Evolutionary conservation across 1,140 invertebrate genomes (phyloP), one percentile per base, ranked within the genome.

Genomic region (Adoxophyes honmai): DNA sequence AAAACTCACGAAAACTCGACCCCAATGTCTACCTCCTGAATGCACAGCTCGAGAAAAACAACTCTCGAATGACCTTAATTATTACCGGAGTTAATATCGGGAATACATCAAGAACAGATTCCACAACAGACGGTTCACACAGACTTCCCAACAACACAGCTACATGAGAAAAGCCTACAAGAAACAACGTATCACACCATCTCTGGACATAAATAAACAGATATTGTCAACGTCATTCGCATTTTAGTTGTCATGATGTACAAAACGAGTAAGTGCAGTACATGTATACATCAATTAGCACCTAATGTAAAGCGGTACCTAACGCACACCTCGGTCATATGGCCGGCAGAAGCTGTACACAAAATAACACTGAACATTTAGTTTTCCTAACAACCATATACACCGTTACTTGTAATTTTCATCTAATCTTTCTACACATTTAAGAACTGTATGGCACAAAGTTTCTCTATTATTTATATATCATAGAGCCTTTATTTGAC

Each of bases 181-280:
- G 55, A 52, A 44, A 10, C 28, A 57, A 58, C 52, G 21, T 21
- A 60, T 52, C 55, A 60, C 57, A 59, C 42, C 34, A 56, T 35
- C 48, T 48, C 15, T 55, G 54, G 16, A 60, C 52, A 61, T 44
- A 33, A 58, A 68, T 64, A 62, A 79, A 78, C 71, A 72, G 66
- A 83, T 86, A 84, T 86, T 84, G 81, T 86, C 81, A 75, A 83
- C 68, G 83, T 86, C 81, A 82, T 78, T 65, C 75, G 83, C 80
- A 86, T 81, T 76, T n/a, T 73, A 61, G 58, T 67, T 71, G 64
- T 69, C 65, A 66, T 66, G 75, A 69, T 28, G 65, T 76, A 75
- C 68, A 75, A 76, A 77, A 77, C 65, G 62, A 82, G 70, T 79
- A 78, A 74, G 75, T 81, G 80, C 78, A 82, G 73, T 61, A 81